Conservation (phyloP, 1,140 invertebrate genomes). For the Hestina assimilis region DNA sequence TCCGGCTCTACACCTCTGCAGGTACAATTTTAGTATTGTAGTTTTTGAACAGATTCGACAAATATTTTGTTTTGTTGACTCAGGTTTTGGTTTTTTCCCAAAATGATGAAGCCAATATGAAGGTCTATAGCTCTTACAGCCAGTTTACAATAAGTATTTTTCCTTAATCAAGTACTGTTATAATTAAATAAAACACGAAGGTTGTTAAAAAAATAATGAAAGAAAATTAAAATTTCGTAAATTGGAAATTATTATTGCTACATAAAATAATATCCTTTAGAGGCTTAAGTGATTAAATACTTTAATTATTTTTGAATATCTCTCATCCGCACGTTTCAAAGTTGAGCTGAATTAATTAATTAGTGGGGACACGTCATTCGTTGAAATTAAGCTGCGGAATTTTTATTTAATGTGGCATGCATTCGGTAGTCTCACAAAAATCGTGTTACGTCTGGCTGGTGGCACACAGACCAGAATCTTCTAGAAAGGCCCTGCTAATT, state of each 20-base stretch:
- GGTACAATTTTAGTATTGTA: too few relatives aligned
- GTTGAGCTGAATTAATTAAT: constrained; percentile 59
- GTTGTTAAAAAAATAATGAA: too few relatives aligned
- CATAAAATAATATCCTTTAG: constrained; percentile 2
- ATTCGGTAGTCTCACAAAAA: constrained; percentile 63
- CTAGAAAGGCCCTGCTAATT: neutral
- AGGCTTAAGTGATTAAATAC: constrained; percentile 16
- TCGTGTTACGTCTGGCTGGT: constrained; percentile 40
- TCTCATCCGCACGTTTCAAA: constrained; percentile 29
- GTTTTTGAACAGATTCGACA: too few relatives aligned
- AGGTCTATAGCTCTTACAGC: too few relatives aligned
- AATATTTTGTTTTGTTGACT: too few relatives aligned
- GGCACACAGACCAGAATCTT: constrained; percentile 1
- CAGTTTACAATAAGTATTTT: too few relatives aligned
- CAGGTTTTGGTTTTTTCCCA: too few relatives aligned
- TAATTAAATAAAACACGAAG: too few relatives aligned
- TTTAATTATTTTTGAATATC: constrained; percentile 25
- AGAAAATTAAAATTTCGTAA: neutral
- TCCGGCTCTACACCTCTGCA: too few relatives aligned
- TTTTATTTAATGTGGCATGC: constrained; percentile 62
- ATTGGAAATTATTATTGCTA: neutral
- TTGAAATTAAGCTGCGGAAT: constrained; percentile 40
- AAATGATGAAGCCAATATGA: too few relatives aligned
- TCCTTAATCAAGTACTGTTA: too few relatives aligned
- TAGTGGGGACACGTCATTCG: constrained; percentile 44